Base-by-base conservation (phyloP, 2,797 vertebrate species). In the Pelobates cultripes region DNA sequence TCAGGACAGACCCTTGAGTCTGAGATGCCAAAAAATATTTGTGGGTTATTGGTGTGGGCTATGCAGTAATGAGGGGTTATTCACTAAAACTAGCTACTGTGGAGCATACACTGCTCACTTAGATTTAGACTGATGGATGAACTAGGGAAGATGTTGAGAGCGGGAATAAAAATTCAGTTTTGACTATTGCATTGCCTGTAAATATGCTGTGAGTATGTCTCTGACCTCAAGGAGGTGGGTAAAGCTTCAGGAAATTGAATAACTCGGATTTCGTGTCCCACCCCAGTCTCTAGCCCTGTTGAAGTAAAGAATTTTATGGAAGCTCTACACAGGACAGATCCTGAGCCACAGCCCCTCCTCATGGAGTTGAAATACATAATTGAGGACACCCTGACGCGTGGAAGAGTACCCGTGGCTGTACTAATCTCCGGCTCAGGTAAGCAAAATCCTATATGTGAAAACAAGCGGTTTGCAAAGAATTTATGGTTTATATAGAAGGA, bases 371-470 rank as follows among this genome's bases (percentile, higher is more conserved):
- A 6, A 69, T 73, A 79, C 70, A 70, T 85, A 2, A 85, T 89
- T 3, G 88, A 78, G 66, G 89, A 86, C 85, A 95, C 87, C 86
- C 89, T 87, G 69, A 86, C 85, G 2, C 8, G 87, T 3, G 87
- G 84, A 53, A 93, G 88, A 78, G 86, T 91, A 76, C 95, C 87
- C 91, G 96, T 99, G 2, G 97, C 92, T 0, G 96, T 99, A 64
- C 94, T 99, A 4, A 99, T 99, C 90, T 99, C 98, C 28, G 98
- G 98, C 83, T 96, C 96, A 91, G 97, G 97, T 99, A 72, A 90
- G 89, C n/a, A 9, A 28, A 28, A 1, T 28, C 28, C 28, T 28
- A 28, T 28, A 28, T 28, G 1, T 53, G 10, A 3, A 69, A 74
- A 1, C 73, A 28, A 28, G 28, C 2, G 28, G 28, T 28, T 28